Conservation (phyloP, 2,888 invertebrate genomes). For the Scotopteryx bipunctaria region DNA sequence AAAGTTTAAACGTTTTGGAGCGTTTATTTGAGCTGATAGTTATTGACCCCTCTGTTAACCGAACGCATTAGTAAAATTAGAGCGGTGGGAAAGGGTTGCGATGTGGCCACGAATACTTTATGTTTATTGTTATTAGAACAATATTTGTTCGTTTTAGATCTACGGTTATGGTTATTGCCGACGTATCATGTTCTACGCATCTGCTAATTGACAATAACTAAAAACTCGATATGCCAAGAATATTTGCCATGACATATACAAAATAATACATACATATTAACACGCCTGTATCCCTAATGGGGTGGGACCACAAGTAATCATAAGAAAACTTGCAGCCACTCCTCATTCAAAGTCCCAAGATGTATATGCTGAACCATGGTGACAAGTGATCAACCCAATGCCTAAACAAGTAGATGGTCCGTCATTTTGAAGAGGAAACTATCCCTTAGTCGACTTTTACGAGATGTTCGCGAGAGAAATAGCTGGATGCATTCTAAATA, state of each 20-base stretch:
- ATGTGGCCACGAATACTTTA: slow-evolving; percentile 63
- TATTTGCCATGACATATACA: neutral
- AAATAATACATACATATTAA: neutral
- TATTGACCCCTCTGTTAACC: slow-evolving; percentile 67
- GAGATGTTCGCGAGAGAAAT: no score
- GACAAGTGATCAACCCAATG: no score
- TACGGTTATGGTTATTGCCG: slow-evolving; percentile 74
- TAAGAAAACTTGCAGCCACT: no score
- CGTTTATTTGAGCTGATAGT: slow-evolving; percentile 70
- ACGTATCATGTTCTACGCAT: slow-evolving; percentile 52
- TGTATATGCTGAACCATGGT: no score
- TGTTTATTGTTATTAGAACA: slow-evolving; percentile 82
- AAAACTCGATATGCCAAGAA: slow-evolving; percentile 15
- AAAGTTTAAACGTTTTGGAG: slow-evolving; percentile 65
- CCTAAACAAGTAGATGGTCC: no score
- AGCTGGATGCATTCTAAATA: no score
- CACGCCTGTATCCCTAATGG: no score
- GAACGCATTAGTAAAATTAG: slow-evolving; percentile 81
- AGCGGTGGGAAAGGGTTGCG: slow-evolving; percentile 81
- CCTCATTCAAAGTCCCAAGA: no score
- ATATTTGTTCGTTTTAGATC: slow-evolving; percentile 78
- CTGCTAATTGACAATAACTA: slow-evolving; percentile 37
- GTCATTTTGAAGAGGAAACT: no score
- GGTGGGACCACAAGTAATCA: no score
- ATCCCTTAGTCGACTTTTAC: no score